phyloP scores from a whole-genome alignment of 2,113 vertebrate species.

The Scopus umbretta region DNA sequence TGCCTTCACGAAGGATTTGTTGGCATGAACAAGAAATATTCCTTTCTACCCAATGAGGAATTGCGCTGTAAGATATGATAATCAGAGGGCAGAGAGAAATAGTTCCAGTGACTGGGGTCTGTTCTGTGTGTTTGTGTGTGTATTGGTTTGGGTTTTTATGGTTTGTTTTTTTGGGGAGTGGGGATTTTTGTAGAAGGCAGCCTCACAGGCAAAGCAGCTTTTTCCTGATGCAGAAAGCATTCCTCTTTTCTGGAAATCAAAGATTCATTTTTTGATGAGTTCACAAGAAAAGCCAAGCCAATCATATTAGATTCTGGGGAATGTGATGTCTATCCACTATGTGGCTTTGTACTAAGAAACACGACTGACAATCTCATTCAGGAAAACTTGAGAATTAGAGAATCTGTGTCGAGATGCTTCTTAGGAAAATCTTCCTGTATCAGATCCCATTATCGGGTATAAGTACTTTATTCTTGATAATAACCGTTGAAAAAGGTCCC shows the following conservation, averaged over 20 bases:
- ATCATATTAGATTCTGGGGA: neutral
- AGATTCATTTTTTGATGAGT: neutral
- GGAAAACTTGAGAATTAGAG: neutral
- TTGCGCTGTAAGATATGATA: neutral
- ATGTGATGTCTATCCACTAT: neutral
- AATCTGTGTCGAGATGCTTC: neutral
- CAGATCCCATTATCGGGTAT: neutral
- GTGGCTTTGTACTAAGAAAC: neutral
- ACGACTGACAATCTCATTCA: neutral
- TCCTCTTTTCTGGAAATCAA: neutral
- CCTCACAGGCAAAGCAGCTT: neutral
- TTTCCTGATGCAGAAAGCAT: neutral
- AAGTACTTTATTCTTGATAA: neutral
- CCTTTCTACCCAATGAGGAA: neutral
- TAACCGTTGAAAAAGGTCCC: neutral
- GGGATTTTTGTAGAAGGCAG: neutral
- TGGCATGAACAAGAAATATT: neutral
- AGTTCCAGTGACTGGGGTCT: neutral
- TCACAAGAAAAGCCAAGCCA: neutral
- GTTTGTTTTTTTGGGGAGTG: neutral
- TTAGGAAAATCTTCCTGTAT: neutral
- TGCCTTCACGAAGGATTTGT: neutral
- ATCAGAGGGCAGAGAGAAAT: neutral
- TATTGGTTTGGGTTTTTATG: neutral
- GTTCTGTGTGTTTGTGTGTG: neutral